Base-by-base conservation (phyloP, 2,797 vertebrate genomes). In the Sebastes cheni region DNA sequence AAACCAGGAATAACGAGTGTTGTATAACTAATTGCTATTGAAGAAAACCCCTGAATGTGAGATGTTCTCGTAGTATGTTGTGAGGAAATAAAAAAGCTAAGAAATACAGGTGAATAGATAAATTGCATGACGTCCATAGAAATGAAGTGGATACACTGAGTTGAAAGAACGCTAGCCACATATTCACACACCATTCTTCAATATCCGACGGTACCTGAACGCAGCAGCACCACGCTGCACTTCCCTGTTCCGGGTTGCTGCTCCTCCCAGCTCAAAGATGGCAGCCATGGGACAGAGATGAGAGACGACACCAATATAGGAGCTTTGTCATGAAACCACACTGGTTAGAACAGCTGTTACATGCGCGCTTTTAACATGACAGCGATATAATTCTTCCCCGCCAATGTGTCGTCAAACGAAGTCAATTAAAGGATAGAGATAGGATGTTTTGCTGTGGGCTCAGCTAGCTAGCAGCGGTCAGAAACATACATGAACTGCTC, bases 41-140 rank as follows among this genome's bases (percentile, higher is more conserved):
- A 92, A 91, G 83, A 93, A 91, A 91, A 74, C 71, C 89, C 90
- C 85, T 70, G 91, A 93, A 91, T 78, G 82, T 84, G 89, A 88
- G 87, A 85, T 82, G 11, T 83, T 88, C 85, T 91, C 75, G 62
- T 69, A 88, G 75, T 90, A 90, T 88, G 88, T 89, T 87, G 87
- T 88, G 88, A 92, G 59, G 80, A 91, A 93, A 93, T 87, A 91
- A 92, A 90, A 89, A 90, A 85, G 85, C 82, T 86, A 93, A 83
- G 90, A 93, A 93, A 94, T 89, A 93, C 91, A 91, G 84, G 87
- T 90, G 92, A 95, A 95, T 95, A 95, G 94, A 95, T 95, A 95
- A 94, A 90, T 87, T 90, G 89, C 85, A 92, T 91, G 90, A 94
- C 87, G 91, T 92, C 90, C 86, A 90, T 92, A 90, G 87, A 92